A percentile compares a stretch with the other conserved stretches of the same genome.
Conservation (phyloP, 35 echinoderm and acorn worm species). For the Eucidaris tribuloides region DNA sequence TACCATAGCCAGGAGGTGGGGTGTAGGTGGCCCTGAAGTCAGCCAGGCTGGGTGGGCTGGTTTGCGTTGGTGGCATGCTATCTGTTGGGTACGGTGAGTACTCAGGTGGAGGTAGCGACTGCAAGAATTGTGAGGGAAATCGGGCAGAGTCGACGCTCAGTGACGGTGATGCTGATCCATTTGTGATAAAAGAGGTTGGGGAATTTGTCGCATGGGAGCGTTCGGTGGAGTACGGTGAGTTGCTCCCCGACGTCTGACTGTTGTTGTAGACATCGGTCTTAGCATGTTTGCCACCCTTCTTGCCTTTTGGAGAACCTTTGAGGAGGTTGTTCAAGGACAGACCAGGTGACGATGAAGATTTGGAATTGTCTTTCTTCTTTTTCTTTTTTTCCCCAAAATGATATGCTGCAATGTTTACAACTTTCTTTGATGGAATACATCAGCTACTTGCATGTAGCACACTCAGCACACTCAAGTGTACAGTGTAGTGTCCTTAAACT, state of each 20-base stretch:
- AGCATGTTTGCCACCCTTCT: background rate
- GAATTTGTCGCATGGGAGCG: background rate
- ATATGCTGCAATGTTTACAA: too few species aligned
- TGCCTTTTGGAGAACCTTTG: background rate
- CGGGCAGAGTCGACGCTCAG: background rate
- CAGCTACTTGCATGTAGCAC: too few species aligned
- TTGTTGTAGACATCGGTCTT: background rate
- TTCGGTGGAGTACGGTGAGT: background rate
- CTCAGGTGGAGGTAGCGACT: conserved; percentile 1
- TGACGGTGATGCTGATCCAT: conserved; percentile 2
- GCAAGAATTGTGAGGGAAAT: background rate
- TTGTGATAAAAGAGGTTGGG: background rate
- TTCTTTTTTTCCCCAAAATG: conserved; percentile 25
- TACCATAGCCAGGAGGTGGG: conserved; percentile 3
- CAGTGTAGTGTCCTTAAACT: too few species aligned
- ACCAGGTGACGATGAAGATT: background rate
- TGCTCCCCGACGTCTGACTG: conserved; percentile 4
- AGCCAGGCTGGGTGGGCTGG: background rate
- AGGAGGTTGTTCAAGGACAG: background rate
- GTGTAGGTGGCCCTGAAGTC: conserved; percentile 6
- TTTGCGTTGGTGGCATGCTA: background rate
- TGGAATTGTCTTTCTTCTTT: background rate
- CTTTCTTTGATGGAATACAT: too few species aligned
- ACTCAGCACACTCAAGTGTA: too few species aligned
- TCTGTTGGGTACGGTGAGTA: background rate